phyloP scores from a whole-genome alignment of 2,113 vertebrate genomes.

The Ahaetulla prasina region DNA sequence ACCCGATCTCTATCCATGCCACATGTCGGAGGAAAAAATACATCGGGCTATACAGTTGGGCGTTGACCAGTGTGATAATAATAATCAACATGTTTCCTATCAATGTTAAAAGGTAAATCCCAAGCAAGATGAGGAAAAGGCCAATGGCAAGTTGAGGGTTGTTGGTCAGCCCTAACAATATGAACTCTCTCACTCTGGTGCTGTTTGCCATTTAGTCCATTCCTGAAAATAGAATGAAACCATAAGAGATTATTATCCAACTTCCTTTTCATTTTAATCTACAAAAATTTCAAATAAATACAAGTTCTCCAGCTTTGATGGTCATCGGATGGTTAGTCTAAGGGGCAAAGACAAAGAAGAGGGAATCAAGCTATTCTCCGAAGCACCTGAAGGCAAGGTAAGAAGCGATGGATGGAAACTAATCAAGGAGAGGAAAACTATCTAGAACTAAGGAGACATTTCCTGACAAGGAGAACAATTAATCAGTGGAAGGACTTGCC shows the following conservation, averaged over 20 bases:
- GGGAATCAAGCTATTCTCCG: no score
- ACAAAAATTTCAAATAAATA: neutral
- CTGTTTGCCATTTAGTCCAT: neutral
- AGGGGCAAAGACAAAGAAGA: no score
- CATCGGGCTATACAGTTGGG: constrained; percentile 27
- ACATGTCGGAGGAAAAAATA: constrained; percentile 35
- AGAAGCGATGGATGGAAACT: no score
- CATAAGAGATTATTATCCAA: neutral
- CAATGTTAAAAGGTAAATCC: neutral
- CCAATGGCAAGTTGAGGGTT: neutral
- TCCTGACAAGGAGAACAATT: no score
- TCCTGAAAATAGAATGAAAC: neutral
- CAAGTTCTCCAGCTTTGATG: neutral
- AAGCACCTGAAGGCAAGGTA: no score
- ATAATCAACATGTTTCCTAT: constrained; percentile 21
- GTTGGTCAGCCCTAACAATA: neutral
- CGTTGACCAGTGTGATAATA: neutral
- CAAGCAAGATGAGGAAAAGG: neutral
- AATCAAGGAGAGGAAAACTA: no score
- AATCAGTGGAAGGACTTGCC: no score
- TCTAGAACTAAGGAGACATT: no score
- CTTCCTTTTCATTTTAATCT: neutral
- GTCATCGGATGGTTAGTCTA: neutral
- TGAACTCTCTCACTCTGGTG: neutral
- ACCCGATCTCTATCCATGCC: constrained; percentile 21